Percentiles rank a stretch among this genome's conserved stretches.
phyloP scores from a whole-genome alignment of 2,888 invertebrate species.

The Timema podura region DNA sequence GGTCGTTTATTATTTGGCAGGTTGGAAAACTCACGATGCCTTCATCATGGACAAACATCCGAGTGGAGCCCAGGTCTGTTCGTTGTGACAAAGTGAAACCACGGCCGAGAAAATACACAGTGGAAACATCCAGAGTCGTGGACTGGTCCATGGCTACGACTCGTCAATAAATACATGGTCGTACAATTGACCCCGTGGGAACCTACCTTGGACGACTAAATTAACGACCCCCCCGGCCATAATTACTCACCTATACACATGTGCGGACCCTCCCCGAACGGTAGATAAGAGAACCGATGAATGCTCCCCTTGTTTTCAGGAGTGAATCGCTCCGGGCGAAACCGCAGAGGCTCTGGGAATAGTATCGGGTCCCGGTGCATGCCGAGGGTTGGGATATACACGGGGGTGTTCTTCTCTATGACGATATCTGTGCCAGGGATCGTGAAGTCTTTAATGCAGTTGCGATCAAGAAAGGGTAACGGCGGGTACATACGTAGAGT shows the following conservation, averaged over 20 bases:
- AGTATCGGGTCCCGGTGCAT: slow-evolving; percentile 21
- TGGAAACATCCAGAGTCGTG: no score
- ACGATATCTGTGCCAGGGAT: slow-evolving; percentile 32
- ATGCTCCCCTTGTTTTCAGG: slow-evolving; percentile 39
- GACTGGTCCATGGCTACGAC: no score
- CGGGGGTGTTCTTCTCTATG: slow-evolving; percentile 34
- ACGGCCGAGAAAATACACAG: no score
- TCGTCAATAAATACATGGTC: no score
- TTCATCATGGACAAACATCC: no score
- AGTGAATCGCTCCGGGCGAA: slow-evolving; percentile 33
- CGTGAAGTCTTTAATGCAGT: slow-evolving; percentile 29
- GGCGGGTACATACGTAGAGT: slow-evolving; percentile 18
- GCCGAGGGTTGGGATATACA: slow-evolving; percentile 24
- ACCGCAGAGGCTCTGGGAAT: slow-evolving; percentile 34
- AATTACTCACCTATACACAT: slow-evolving; percentile 18
- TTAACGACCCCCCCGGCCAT: no score
- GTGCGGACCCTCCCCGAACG: slow-evolving; percentile 23
- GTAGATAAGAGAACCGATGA: slow-evolving; percentile 11
- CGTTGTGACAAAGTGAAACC: no score
- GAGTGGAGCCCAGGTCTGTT: no score
- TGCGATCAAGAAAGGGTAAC: slow-evolving; percentile 22
- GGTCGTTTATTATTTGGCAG: no score
- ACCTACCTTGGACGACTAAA: no score
- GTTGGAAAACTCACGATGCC: no score
- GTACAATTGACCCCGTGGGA: no score